Evolutionary conservation across 2,113 vertebrate species (phyloP), one percentile per base, ranked within the genome.

Genomic region (Oreochromis spilurus): DNA sequence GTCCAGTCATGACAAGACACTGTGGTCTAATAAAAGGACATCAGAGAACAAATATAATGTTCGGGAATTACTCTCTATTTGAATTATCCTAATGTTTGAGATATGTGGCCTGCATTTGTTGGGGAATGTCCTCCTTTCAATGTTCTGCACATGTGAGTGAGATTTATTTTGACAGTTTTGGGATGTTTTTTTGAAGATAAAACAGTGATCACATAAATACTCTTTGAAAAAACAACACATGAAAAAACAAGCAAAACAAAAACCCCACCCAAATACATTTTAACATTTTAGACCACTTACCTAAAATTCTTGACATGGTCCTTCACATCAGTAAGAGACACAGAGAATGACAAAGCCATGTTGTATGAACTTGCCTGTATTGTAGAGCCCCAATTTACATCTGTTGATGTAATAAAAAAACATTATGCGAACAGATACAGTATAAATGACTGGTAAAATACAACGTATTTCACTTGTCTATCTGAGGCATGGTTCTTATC

Each of bases 221-320:
- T 65, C 60, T 65, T 65, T 36, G 17, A n/a, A 65, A 65, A 65
- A 7, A 36, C 9, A 36, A 65, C 31, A 65, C 67, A 45, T 72
- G 7, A 36, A 62, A 31, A 6, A 52, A 54, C 2, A 50, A 21
- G n/a, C n/a, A n/a, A n/a, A n/a, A n/a, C n/a, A n/a, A n/a, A n/a
- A n/a, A n/a, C n/a, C n/a, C n/a, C n/a, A n/a, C n/a, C n/a, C 2
- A 50, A 21, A 34, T 36, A 1, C 34, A 36, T 10, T 5, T 9
- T 55, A 19, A 21, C 3, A 19, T 6, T 6, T 67, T 16, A 5
- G 12, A 11, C 2, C 8, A 4, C 72, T 89, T 26, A 97, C 96
- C 96, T 93, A 82, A 96, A 97, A 86, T 97, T 97, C 85, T 97
- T 97, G 57, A 97, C 94, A 1, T 97, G 96, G 45, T 97, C 96